phyloP scores from a whole-genome alignment of 2,113 vertebrate genomes.

The Clarias magur region DNA sequence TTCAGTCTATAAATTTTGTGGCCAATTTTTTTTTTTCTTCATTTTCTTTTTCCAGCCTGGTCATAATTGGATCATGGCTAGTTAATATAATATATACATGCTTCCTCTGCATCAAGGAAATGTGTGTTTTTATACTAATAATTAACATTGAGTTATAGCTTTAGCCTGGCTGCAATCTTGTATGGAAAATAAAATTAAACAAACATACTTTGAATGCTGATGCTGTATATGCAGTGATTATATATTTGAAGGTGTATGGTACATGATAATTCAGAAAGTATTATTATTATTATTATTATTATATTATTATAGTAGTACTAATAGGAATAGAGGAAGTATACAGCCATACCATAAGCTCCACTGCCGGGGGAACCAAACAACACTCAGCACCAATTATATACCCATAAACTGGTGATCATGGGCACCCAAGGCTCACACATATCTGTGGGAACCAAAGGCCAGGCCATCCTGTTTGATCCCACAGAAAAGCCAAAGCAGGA shows the following conservation, averaged over 20 bases:
- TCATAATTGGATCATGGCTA: constrained; percentile 68
- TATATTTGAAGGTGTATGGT: neutral
- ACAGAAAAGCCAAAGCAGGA: no score
- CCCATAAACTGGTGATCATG: no score
- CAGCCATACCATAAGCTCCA: no score
- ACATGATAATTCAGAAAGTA: no score
- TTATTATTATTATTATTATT: no score
- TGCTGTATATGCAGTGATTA: neutral
- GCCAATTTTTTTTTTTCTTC: constrained; percentile 62
- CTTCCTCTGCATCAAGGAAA: constrained; percentile 10
- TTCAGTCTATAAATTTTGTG: constrained; percentile 79
- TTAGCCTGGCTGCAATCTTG: neutral
- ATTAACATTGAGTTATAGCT: constrained; percentile 9
- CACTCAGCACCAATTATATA: no score
- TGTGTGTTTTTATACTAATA: constrained; percentile 7
- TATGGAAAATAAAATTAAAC: neutral
- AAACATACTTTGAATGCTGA: neutral
- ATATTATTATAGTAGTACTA: no score
- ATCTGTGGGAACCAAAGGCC: no score
- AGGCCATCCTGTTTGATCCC: no score
- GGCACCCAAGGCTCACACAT: no score
- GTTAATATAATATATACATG: constrained; percentile 49
- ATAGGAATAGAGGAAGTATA: no score
- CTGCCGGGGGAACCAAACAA: no score
- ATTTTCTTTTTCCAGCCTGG: constrained; percentile 59